Evolutionary conservation across 2,113 vertebrate species (phyloP), one percentile per base, ranked within the genome.

Genomic region (Eulemur rufifrons): DNA sequence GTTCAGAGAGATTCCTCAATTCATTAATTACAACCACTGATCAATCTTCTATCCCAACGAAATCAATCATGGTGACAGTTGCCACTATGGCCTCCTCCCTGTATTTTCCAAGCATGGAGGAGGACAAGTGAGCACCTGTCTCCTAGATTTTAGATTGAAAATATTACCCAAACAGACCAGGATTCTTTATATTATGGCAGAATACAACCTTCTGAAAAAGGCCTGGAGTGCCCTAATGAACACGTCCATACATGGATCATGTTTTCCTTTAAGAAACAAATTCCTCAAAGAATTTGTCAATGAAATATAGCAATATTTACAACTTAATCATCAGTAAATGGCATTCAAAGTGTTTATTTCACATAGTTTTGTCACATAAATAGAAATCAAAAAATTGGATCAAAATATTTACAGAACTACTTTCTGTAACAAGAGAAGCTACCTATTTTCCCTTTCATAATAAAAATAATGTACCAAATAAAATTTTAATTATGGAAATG

Each of bases 41-140:
- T 83, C 54, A 95, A 47, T 97, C 95, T 91, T 97, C 89, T 56
- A 78, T 97, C 68, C 42, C 96, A 97, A 39, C 0, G 86, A 95
- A 91, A 96, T 97, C 78, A 98, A 95, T 96, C 96, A 93, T 59
- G 74, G 94, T 94, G 92, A 93, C 95, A 98, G 92, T 95, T 95
- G 95, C 78, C 97, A 97, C 92, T 91, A 89, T 97, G 92, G 86
- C 97, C 96, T 96, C 95, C 94, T 97, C 97, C 96, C 29, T 96
- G 91, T 97, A 91, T 96, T 83, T 88, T 90, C 23, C 23, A 97
- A 95, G 7, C 91, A 95, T 95, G 97, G 97, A 96, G 78, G 91
- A 98, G 96, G 95, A 97, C 94, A 93, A 94, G 97, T 97, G 96
- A 98, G 95, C 96, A 97, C 97, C 89, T 96, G 95, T 34, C 94